Evolutionary conservation across 2,797 vertebrate genomes (phyloP).

Genomic region (Cossypha dichroa): DNA sequence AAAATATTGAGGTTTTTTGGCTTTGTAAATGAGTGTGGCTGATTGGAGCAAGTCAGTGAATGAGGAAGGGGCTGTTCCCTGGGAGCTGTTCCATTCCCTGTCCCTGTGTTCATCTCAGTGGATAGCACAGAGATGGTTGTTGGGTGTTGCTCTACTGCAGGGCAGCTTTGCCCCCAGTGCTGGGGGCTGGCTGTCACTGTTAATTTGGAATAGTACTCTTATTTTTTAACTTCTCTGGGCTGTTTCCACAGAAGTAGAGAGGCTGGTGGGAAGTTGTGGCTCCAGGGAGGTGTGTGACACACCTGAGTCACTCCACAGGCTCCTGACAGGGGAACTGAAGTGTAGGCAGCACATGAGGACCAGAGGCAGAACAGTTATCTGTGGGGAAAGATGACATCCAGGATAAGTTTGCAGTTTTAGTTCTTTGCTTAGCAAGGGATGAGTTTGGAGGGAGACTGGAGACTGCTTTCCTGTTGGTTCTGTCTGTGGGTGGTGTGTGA

Average conservation of each 20-base stretch:
- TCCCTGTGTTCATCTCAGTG: rapidly evolving
- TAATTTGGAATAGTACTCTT: background rate
- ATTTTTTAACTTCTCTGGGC: background rate
- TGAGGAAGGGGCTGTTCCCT: background rate
- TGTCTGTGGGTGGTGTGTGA: background rate
- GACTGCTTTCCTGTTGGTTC: background rate
- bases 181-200: background rate
- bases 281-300: background rate
- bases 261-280: background rate
- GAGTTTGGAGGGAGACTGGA: background rate
- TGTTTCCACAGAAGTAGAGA: background rate
- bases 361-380: background rate
- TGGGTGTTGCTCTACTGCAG: background rate
- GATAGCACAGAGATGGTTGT: background rate
- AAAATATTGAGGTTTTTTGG: background rate
- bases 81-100: rapidly evolving
- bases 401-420: background rate
- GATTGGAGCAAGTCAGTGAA: background rate
- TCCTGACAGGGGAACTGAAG: background rate
- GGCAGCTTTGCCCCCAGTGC: background rate
- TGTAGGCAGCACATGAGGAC: background rate
- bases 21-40: background rate
- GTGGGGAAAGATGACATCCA: background rate
- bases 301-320: rapidly evolving
- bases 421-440: background rate